Evolutionary conservation across 2,888 invertebrate species (phyloP), one percentile per base, ranked within the genome.

Genomic region (Thelaira solivaga): DNA sequence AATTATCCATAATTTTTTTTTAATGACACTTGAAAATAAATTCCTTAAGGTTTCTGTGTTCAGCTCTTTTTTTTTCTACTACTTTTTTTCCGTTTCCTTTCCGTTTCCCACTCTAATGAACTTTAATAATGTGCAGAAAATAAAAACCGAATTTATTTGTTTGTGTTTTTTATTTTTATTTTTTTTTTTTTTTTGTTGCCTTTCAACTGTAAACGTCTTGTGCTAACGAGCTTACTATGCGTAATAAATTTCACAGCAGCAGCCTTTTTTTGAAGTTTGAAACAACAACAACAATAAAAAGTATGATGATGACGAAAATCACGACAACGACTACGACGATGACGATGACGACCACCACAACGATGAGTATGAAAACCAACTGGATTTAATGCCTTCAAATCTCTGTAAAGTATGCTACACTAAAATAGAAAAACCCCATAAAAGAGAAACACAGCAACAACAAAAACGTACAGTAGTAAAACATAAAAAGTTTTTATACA

Each of bases 241-340:
- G 74, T 82, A 82, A 82, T 83, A 83, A 84, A 82, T 81, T 62
- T 61, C 74, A 82, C 83, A 82, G 82, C 83, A 82, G 80, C 80
- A 82, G 77, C 76, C 75, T 79, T 81, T 78, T 41, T 80, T 74
- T 39, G 75, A 78, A 74, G 74, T 78, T 64, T 39, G 11, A 49
- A 51, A 29, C 22, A 64, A 20, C 22, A 67, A 43, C 26, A 73
- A 47, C 18, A 20, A 43, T 43, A 53, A 71, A 49, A 59, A 24
- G 7, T 8, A 20, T 7, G 5, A n/a, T 34, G n/a, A 31, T n/a
- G n/a, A 16, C n/a, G 1, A 34, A 34, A 65, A 53, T 22, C 7
- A 53, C 53, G 45, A 16, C 20, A 61, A 22, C 22, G 62, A 34
- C 43, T 64, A 29, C 29, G 24, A 55, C 22, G 29, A 26, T 47